Conservation (phyloP, 2,888 invertebrate genomes). For the Trachelus iudaicus region DNA sequence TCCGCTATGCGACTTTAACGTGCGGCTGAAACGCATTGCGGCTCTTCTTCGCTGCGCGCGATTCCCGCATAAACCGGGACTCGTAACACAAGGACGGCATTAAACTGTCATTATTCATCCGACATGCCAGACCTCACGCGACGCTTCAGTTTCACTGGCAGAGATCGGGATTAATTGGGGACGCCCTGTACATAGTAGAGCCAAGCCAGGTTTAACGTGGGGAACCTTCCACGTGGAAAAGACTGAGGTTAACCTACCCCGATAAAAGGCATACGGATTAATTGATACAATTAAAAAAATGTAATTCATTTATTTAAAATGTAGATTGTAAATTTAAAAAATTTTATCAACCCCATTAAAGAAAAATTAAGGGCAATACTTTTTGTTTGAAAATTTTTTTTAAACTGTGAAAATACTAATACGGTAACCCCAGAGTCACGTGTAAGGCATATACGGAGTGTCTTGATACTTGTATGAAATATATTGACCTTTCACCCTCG, state of each 20-base stretch:
- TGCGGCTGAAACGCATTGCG: neutral
- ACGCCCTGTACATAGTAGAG: neutral
- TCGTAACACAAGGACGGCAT: slow-evolving; percentile 2
- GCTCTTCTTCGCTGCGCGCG: neutral
- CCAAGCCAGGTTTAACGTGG: neutral
- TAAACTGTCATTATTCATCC: slow-evolving; percentile 11
- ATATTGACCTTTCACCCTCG: neutral
- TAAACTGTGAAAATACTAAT: neutral
- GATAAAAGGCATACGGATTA: neutral
- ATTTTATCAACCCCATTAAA: neutral
- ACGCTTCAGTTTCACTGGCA: slow-evolving; percentile 4
- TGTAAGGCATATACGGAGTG: neutral
- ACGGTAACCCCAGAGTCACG: neutral
- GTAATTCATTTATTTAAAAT: neutral
- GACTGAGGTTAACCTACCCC: neutral
- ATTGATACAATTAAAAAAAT: no score
- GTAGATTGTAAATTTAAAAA: neutral
- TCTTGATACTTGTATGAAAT: neutral
- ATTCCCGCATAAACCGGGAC: neutral
- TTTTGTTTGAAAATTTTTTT: neutral
- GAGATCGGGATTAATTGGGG: slow-evolving; percentile 4
- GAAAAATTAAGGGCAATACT: neutral
- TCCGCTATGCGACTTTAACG: neutral
- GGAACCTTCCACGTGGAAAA: neutral
- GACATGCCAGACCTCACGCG: slow-evolving; percentile 7